phyloP scores from a whole-genome alignment of 2,113 vertebrate species.

The Anser brachyrhynchus region DNA sequence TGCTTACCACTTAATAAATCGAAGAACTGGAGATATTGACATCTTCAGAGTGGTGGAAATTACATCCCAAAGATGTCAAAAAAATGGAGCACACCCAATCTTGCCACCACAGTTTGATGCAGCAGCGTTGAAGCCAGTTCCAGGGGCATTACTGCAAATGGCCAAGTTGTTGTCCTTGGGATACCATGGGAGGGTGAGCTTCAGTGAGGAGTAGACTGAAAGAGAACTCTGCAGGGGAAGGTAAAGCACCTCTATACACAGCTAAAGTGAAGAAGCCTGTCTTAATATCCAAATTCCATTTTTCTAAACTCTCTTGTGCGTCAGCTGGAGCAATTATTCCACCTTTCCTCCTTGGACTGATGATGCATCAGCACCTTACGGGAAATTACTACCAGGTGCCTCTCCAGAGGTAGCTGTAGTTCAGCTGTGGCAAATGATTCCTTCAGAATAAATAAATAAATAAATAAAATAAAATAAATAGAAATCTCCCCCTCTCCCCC shows the following conservation, averaged over 20 bases:
- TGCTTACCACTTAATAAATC: rapidly evolving
- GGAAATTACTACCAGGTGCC: background rate
- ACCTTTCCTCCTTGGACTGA: background rate
- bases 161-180: background rate
- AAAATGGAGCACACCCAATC: background rate
- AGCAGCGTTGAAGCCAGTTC: background rate
- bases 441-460: background rate
- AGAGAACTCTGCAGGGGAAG: background rate
- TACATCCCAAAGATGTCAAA: background rate
- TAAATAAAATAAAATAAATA: background rate
- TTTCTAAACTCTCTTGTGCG: background rate
- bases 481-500: background rate
- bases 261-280: background rate
- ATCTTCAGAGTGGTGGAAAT: background rate
- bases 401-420: background rate
- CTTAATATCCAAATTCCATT: background rate
- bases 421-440: background rate
- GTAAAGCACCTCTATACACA: background rate
- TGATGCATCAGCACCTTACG: background rate
- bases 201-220: background rate
- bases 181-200: background rate
- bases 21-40: background rate
- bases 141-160: background rate
- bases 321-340: background rate
- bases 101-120: background rate